phyloP scores from a whole-genome alignment of 2,113 vertebrate genomes.

The Anarhynchus alexandrinus region DNA sequence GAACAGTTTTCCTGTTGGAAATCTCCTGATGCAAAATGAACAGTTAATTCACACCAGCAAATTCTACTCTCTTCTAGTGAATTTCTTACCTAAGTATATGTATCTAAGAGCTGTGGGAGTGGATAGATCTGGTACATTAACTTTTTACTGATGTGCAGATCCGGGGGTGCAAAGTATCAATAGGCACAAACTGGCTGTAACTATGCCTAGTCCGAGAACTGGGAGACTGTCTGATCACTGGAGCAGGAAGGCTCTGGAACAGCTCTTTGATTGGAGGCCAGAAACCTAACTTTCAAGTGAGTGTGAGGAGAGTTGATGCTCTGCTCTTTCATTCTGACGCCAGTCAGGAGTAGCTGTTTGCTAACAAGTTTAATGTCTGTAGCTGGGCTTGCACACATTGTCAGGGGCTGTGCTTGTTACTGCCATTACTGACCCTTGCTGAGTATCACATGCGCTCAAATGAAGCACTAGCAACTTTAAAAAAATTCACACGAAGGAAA shows the following conservation, averaged over 20 bases:
- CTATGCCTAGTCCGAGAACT: not conserved
- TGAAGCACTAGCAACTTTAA: not conserved
- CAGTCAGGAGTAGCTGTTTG: not conserved
- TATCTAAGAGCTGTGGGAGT: not conserved
- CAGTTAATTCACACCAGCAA: not conserved
- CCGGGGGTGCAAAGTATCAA: not conserved
- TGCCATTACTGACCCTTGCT: not conserved
- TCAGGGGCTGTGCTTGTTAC: not conserved
- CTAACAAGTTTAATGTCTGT: not conserved
- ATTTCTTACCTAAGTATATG: not conserved
- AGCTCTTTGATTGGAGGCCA: not conserved
- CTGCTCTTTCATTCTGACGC: not conserved
- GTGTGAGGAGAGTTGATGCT: not conserved
- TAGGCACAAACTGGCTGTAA: not conserved
- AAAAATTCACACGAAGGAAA: not conserved
- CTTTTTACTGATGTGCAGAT: not conserved
- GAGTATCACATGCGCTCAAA: not conserved
- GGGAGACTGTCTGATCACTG: not conserved
- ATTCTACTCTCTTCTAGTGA: not conserved
- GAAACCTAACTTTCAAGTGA: not conserved
- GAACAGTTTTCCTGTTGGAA: not conserved
- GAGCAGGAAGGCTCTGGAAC: not conserved
- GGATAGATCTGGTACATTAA: not conserved
- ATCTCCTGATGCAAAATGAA: not conserved
- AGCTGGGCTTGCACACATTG: not conserved